Evolutionary conservation across 1,140 invertebrate species (phyloP).

Genomic region (Neotoxoptera formosana): DNA sequence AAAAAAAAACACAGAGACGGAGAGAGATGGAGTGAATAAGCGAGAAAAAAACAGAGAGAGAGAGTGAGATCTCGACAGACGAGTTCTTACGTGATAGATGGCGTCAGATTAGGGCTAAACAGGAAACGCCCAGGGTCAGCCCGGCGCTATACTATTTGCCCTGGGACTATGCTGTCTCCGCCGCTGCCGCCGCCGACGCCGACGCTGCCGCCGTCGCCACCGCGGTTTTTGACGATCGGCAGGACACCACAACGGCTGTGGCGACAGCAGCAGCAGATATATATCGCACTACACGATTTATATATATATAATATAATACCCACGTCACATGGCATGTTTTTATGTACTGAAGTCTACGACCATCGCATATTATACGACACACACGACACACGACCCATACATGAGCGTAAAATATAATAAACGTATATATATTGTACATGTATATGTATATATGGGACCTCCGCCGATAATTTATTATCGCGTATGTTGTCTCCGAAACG

Average conservation of each 20-base stretch:
- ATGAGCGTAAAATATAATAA: background rate
- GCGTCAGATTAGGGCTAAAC: conserved; percentile 54
- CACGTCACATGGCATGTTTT: conserved; percentile 7
- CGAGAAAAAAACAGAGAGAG: background rate
- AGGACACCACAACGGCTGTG: conserved; percentile 21
- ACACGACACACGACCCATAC: no score
- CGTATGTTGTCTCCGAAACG: background rate
- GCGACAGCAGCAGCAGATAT: background rate
- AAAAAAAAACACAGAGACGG: background rate
- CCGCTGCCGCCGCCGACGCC: background rate
- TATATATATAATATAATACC: background rate
- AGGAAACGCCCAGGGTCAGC: conserved; percentile 53
- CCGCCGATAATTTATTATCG: conserved; percentile 38
- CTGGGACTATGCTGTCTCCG: background rate
- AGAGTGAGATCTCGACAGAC: background rate
- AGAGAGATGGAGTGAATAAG: no score
- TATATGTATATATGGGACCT: background rate
- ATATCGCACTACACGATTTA: background rate
- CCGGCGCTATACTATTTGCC: conserved; percentile 24
- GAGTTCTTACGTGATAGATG: conserved; percentile 51
- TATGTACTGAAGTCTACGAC: background rate
- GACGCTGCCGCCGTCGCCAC: background rate
- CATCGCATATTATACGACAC: background rate
- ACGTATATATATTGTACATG: background rate
- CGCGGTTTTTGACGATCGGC: conserved; percentile 54